phyloP scores from a whole-genome alignment of 2,888 invertebrate species.

The Cataglyphis livida region DNA sequence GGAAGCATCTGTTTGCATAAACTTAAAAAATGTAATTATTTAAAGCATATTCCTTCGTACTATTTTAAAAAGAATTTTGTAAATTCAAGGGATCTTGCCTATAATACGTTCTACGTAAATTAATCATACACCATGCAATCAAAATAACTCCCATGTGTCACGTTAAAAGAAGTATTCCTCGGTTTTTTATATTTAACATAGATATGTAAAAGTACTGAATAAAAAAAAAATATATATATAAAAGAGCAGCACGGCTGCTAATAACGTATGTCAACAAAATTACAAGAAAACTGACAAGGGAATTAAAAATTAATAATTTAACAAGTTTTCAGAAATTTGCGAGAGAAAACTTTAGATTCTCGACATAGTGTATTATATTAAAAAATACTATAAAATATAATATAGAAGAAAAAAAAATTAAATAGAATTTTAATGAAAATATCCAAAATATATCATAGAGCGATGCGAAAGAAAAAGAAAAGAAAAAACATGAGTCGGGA shows the following conservation, averaged over 20 bases:
- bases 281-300: background rate
- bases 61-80: background rate
- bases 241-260: background rate
- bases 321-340: background rate
- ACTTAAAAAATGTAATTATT: conserved; percentile 8
- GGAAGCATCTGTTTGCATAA: background rate
- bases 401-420: background rate
- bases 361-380: background rate
- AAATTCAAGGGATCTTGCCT: background rate
- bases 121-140: conserved; percentile 11
- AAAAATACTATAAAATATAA: background rate
- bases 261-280: conserved; percentile 3
- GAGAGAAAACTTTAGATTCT: background rate
- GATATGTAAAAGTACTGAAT: conserved; percentile 10
- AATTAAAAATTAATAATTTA: conserved; percentile 38
- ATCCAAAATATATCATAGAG: conserved; percentile 27
- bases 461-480: background rate
- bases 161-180: background rate
- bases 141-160: background rate
- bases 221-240: background rate
- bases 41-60: background rate
- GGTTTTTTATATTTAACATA: background rate
- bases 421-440: conserved; percentile 25
- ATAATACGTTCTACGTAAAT: background rate
- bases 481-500: background rate